phyloP scores from a whole-genome alignment of 2,888 invertebrate genomes.

The Pharmacophagus antenor region DNA sequence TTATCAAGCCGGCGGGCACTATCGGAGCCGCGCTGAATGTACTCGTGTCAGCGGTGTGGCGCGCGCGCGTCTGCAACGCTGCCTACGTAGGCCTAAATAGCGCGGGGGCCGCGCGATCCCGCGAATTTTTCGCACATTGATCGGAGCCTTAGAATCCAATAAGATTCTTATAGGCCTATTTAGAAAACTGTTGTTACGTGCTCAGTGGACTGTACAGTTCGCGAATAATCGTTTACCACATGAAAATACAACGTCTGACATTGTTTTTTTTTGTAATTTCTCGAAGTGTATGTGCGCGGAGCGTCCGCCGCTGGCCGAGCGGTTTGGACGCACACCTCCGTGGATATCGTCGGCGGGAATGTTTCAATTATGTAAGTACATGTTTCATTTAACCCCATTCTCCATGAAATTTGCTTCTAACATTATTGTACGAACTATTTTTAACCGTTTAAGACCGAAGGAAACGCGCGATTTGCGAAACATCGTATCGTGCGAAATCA shows the following conservation, averaged over 20 bases:
- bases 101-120: slow-evolving; percentile 49
- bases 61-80: slow-evolving; percentile 38
- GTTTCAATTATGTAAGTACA: slow-evolving; percentile 51
- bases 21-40: slow-evolving; percentile 34
- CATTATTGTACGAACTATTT: slow-evolving; percentile 27
- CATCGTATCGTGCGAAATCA: background rate
- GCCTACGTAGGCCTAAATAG: slow-evolving; percentile 64
- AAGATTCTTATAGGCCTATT: slow-evolving; percentile 79
- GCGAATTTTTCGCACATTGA: slow-evolving; percentile 68
- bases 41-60: slow-evolving; percentile 30
- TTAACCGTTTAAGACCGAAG: slow-evolving; percentile 6
- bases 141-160: slow-evolving; percentile 52
- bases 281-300: slow-evolving; percentile 52
- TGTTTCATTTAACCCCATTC: slow-evolving; percentile 36
- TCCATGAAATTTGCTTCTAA: slow-evolving; percentile 26
- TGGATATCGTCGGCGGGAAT: slow-evolving; percentile 44
- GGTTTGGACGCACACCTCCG: slow-evolving; percentile 27
- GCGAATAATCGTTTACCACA: slow-evolving; percentile 48
- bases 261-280: slow-evolving; percentile 47
- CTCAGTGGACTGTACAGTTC: slow-evolving; percentile 42
- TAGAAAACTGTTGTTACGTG: slow-evolving; percentile 45
- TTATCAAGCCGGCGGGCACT: slow-evolving; percentile 34
- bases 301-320: slow-evolving; percentile 29
- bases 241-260: slow-evolving; percentile 38
- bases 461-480: background rate